phyloP scores from a whole-genome alignment of 2,888 invertebrate species.

The Romanomermis culicivorax region DNA sequence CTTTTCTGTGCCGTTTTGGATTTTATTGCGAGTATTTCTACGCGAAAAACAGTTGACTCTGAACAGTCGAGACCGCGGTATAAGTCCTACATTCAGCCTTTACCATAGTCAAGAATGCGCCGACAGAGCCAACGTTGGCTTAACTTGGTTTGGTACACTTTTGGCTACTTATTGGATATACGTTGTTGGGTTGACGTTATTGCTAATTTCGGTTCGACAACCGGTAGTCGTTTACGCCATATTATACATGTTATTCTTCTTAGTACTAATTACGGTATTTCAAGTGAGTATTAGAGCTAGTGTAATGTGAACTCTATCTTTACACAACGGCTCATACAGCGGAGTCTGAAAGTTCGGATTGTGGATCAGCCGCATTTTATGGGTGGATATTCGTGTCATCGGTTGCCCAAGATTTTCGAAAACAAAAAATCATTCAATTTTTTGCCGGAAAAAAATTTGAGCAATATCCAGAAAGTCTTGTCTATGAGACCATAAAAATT shows the following conservation, averaged over 20 bases:
- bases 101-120: background rate
- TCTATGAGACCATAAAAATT: too few species aligned
- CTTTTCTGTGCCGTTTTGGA: slow-evolving; percentile 25
- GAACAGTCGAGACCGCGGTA: too few species aligned
- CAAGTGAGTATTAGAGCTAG: slow-evolving; percentile 56
- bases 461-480: too few species aligned
- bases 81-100: background rate
- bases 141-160: background rate
- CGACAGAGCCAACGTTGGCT: too few species aligned
- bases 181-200: slow-evolving; percentile 71
- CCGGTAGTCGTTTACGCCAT: slow-evolving; percentile 82
- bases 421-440: too few species aligned
- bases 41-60: background rate
- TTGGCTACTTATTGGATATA: slow-evolving; percentile 69
- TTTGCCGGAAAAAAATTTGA: too few species aligned
- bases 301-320: too few species aligned
- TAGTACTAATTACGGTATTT: slow-evolving; percentile 72
- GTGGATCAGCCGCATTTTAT: too few species aligned
- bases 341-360: too few species aligned
- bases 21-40: slow-evolving; percentile 22
- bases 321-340: too few species aligned
- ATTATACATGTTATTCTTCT: slow-evolving; percentile 84
- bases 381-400: too few species aligned
- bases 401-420: too few species aligned
- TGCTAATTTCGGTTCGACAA: slow-evolving; percentile 57